Percentiles rank a stretch among this genome's conserved stretches.
phyloP scores from a whole-genome alignment of 1,140 invertebrate species.

The Microvelia longipes region DNA sequence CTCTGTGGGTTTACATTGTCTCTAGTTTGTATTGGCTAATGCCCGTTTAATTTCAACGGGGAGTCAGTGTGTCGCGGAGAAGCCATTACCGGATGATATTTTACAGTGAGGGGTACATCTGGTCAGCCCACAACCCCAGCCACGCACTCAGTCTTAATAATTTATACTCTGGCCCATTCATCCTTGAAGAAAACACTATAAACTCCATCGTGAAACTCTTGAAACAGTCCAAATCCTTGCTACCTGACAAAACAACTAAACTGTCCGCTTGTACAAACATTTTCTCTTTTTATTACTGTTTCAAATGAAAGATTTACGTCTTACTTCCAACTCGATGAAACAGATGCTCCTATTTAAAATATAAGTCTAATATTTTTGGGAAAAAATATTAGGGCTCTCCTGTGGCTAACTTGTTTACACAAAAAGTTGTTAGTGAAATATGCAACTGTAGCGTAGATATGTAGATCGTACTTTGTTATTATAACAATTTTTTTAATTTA shows the following conservation, averaged over 20 bases:
- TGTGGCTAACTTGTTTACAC: no score
- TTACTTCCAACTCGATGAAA: no score
- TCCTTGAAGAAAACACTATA: neutral
- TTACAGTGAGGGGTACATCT: neutral
- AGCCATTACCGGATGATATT: neutral
- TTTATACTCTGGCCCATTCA: neutral
- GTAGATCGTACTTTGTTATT: no score
- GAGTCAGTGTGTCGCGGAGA: neutral
- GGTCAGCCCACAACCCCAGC: neutral
- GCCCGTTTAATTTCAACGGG: neutral
- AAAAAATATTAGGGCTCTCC: no score
- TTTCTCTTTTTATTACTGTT: neutral
- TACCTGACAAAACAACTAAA: neutral
- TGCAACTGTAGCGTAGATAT: no score
- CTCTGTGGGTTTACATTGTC: neutral
- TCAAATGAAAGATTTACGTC: no score
- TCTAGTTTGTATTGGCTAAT: neutral
- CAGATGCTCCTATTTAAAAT: no score
- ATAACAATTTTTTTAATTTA: no score
- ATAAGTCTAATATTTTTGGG: no score
- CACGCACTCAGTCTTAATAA: neutral
- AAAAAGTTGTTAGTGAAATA: no score
- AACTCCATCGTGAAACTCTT: neutral
- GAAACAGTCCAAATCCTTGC: neutral
- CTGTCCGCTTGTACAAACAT: neutral